Base-by-base conservation (phyloP, 2,113 vertebrate genomes). In the Elephas maximus region DNA sequence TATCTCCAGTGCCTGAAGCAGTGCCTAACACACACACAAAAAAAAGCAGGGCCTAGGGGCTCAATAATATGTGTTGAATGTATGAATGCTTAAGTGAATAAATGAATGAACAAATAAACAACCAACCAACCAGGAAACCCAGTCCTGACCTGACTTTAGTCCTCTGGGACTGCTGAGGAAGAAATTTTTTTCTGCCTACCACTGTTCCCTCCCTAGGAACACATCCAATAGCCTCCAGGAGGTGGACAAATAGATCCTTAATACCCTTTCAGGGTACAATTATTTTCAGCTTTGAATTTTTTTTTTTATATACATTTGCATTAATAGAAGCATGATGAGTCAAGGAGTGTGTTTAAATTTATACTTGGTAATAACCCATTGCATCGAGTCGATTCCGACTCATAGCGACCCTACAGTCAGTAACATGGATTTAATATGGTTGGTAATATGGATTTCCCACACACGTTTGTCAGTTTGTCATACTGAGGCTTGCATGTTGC, bases 181-280 rank as follows among this genome's bases (percentile, higher is more conserved):
- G 23, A 97, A 94, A 69, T 17, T 33, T 57, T 90, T 86, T 92
- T 92, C 88, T 94, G 26, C 33, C 81, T 87, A 73, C 44, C 63
- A 83, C 28, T 30, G n/a, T 33, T 93, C 62, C 57, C 23, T 94
- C 44, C 60, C 69, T 82, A 93, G 28, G 81, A 92, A 30, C 41
- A n/a, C 37, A 73, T 24, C 63, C n/a, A 91, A n/a, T 6, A 84
- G 24, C 33, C 63, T 69, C 63, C 69, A 44, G 33, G 44, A 94
- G 60, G 73, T 53, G 48, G 21, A 14, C 69, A 73, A 86, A 90
- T 1, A 95, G 44, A 83, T 33, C 82, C 30, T 87, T 83, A 91
- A 73, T 57, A 57, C 48, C 48, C 48, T 48, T 48, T 48, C 48
- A 48, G 10, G 53, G 53, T 57, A 8, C 53, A 57, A 57, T 57